phyloP scores from a whole-genome alignment of 2,888 invertebrate species.

The Eudemis profundana region DNA sequence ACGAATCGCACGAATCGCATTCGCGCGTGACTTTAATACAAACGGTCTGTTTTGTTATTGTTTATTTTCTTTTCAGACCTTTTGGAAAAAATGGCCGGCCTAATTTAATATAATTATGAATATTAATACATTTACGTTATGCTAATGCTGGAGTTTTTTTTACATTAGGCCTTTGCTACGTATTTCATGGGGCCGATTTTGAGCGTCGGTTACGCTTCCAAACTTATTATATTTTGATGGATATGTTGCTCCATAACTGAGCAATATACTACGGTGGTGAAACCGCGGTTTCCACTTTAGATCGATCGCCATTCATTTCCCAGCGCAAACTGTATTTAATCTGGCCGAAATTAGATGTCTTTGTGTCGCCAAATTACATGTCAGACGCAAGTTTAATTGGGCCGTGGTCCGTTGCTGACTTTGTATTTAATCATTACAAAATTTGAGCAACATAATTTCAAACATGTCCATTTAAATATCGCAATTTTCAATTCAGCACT shows the following conservation, averaged over 20 bases:
- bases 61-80: slow-evolving; percentile 16
- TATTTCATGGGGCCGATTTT: too few relatives aligned
- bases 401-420: not conserved
- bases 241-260: too few relatives aligned
- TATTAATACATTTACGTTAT: slow-evolving; percentile 18
- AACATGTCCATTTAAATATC: not conserved
- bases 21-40: slow-evolving; percentile 18
- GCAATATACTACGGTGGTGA: too few relatives aligned
- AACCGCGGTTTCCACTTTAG: too few relatives aligned
- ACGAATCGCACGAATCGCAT: slow-evolving; percentile 12
- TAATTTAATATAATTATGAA: slow-evolving; percentile 24
- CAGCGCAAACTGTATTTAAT: slow-evolving; percentile 12
- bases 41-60: slow-evolving; percentile 15
- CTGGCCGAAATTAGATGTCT: not conserved
- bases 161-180: too few relatives aligned
- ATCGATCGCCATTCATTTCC: too few relatives aligned
- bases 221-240: too few relatives aligned
- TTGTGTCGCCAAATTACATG: slow-evolving; percentile 15
- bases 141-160: slow-evolving; percentile 11
- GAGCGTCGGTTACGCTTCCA: too few relatives aligned
- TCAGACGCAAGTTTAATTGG: slow-evolving; percentile 10
- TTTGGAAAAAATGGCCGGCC: not conserved
- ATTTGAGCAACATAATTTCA: not conserved
- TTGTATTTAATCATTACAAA: not conserved
- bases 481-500: not conserved